Evolutionary conservation across 2,113 vertebrate genomes (phyloP).

Genomic region (Oryzias curvinotus): DNA sequence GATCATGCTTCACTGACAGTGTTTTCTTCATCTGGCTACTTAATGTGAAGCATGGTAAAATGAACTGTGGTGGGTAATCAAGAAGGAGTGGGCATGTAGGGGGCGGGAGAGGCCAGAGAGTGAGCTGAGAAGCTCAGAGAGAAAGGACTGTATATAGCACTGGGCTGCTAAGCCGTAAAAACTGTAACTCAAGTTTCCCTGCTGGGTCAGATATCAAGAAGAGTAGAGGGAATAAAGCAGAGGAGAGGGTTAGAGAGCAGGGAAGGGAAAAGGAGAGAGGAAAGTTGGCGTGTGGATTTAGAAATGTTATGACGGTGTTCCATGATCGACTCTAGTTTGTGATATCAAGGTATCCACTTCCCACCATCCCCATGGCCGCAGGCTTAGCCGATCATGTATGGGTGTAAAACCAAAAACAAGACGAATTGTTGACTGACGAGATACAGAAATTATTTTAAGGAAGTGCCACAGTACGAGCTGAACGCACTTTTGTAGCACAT

Average conservation of each 20-base stretch:
- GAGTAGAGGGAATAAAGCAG: slow-evolving; percentile 93
- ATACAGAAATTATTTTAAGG: slow-evolving; percentile 9
- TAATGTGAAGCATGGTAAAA: slow-evolving; percentile 97
- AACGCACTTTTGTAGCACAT: not conserved
- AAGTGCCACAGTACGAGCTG: slow-evolving; percentile 5
- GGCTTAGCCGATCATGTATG: slow-evolving; percentile 42
- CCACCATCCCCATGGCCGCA: slow-evolving; percentile 70
- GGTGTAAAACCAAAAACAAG: slow-evolving; percentile 73
- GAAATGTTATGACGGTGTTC: slow-evolving; percentile 99
- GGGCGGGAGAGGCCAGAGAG: slow-evolving; percentile 56
- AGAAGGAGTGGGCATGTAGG: slow-evolving; percentile 60
- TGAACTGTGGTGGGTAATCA: slow-evolving; percentile 96
- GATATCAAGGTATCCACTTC: slow-evolving; percentile 85
- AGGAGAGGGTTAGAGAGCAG: slow-evolving; percentile 67
- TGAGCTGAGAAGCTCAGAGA: slow-evolving; percentile 82
- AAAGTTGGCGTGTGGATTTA: slow-evolving; percentile 95
- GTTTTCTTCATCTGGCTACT: slow-evolving; percentile 94
- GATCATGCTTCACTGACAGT: slow-evolving; percentile 87
- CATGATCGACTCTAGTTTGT: slow-evolving; percentile 98
- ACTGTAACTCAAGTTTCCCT: slow-evolving; percentile 92
- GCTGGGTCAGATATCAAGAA: slow-evolving; percentile 96
- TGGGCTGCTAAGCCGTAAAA: slow-evolving; percentile 98
- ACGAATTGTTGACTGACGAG: slow-evolving; percentile 3
- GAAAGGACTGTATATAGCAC: slow-evolving; percentile 99
- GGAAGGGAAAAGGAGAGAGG: slow-evolving; percentile 74